phyloP scores from a whole-genome alignment of 2,888 invertebrate species.

The Acheta domesticus region DNA sequence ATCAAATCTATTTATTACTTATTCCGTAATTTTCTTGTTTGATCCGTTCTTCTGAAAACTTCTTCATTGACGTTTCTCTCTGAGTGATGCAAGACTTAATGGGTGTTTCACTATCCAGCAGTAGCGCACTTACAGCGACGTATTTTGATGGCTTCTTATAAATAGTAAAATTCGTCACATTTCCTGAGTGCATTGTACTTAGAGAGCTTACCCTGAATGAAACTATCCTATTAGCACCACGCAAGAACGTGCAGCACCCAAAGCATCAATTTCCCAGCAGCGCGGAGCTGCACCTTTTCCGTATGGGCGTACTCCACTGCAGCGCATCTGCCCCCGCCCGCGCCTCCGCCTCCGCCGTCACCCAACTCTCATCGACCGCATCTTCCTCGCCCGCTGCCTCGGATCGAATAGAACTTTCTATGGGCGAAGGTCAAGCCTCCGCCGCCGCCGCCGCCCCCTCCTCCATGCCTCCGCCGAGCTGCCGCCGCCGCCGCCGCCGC shows the following conservation, averaged over 20 bases:
- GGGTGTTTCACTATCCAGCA: too few species aligned
- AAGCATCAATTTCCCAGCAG: neutral
- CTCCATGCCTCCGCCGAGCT: neutral
- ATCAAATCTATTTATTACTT: too few species aligned
- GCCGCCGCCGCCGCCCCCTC: neutral
- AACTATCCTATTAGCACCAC: neutral
- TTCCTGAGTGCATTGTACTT: too few species aligned
- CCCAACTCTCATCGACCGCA: neutral
- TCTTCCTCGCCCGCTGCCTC: neutral
- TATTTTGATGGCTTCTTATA: too few species aligned
- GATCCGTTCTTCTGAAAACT: too few species aligned
- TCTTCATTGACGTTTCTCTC: too few species aligned
- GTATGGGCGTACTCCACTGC: neutral
- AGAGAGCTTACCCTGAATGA: too few species aligned
- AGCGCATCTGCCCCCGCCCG: neutral
- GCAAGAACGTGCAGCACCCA: neutral
- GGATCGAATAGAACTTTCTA: conserved; percentile 9
- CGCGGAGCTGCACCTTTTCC: neutral
- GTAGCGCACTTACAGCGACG: too few species aligned
- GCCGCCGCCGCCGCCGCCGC: neutral
- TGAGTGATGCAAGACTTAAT: too few species aligned
- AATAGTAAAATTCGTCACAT: too few species aligned
- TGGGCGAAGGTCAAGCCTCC: neutral
- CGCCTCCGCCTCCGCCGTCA: neutral
- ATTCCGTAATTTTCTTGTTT: too few species aligned